Evolutionary conservation across 2,888 invertebrate genomes (phyloP), one percentile per base, ranked within the genome.

Genomic region (Myopa tessellatipennis): DNA sequence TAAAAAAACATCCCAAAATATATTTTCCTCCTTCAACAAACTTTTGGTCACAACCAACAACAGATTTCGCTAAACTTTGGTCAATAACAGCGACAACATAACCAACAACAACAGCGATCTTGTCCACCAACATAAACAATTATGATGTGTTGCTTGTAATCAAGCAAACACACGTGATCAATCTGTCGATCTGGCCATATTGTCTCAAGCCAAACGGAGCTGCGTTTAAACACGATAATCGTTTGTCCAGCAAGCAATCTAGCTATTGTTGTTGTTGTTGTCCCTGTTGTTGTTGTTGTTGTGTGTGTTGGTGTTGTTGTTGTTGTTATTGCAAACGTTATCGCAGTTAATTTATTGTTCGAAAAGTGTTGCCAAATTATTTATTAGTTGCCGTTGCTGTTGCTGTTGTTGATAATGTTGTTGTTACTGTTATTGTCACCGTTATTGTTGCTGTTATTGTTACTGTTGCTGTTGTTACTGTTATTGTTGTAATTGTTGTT

Each of bases 281-380:
- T 12, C n/a, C 16, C n/a, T 61, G 18, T 26, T 26, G 61, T 61
- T 1, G 4, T 26, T 6, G n/a, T n/a, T 26, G n/a, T 61, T 61
- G 55, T 16, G 55, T 1, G 1, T 65, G 65, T 38, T 65, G 65
- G 4, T 60, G 36, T 55, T 70, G 34, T 34, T 73, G 12, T 26
- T 61, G 45, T 12, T 61, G 38, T 45, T 38, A 65, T 74, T 74
- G 55, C 50, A 18, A 65, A 74, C 52, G 60, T 67, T 63, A 63
- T 74, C 40, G 61, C 34, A 12, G 40, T 50, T 52, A 65, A 74
- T 65, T 74, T 74, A 65, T 74, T 74, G 73, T 63, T 74, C 16
- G 40, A 40, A 74, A 50, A 34, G 26, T 74, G 73, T 63, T 74
- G 74, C 74, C 65, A 74, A 74, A 74, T 74, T 52, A 55, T 74